Percentiles rank a stretch among this genome's conserved stretches.
Conservation (phyloP, 2,888 invertebrate genomes). For the Muschampia plurimacula region DNA sequence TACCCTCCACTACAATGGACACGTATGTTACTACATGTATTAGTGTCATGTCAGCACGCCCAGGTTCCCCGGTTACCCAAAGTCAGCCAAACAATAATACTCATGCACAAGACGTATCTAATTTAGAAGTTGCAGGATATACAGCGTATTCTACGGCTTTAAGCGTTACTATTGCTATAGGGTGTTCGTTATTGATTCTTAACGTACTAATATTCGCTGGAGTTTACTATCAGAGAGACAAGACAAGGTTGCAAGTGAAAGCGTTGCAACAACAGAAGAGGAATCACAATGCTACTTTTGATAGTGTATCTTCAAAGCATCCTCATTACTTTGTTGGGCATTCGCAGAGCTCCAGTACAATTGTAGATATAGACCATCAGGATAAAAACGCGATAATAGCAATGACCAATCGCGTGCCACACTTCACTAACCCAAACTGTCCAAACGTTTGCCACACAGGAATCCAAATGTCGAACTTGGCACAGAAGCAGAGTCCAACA, state of each 20-base stretch:
- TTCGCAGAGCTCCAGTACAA: conserved; percentile 92
- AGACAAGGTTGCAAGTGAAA: conserved; percentile 92
- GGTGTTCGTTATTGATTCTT: conserved; percentile 91
- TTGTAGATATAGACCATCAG: conserved; percentile 94
- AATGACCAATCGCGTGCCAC: conserved; percentile 80
- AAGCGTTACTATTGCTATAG: conserved; percentile 92
- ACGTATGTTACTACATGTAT: conserved; percentile 90
- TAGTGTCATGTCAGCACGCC: conserved; percentile 89
- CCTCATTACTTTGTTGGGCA: conserved; percentile 92
- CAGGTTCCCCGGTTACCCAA: conserved; percentile 82
- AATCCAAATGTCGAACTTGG: conserved; percentile 83
- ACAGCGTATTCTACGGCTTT: conserved; percentile 91
- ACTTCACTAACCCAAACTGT: conserved; percentile 78
- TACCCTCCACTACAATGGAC: conserved; percentile 85
- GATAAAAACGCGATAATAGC: conserved; percentile 85
- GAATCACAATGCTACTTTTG: conserved; percentile 81
- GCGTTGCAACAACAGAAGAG: conserved; percentile 89
- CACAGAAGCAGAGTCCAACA: conserved; percentile 76
- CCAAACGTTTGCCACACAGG: conserved; percentile 86
- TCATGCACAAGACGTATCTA: conserved; percentile 92
- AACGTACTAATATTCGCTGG: conserved; percentile 94
- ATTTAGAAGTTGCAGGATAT: conserved; percentile 91
- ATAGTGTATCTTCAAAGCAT: conserved; percentile 88
- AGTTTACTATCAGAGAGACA: conserved; percentile 93
- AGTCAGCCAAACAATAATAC: conserved; percentile 84